Base-by-base conservation (phyloP, 2,113 vertebrate species). In the Pholis gunnellus region DNA sequence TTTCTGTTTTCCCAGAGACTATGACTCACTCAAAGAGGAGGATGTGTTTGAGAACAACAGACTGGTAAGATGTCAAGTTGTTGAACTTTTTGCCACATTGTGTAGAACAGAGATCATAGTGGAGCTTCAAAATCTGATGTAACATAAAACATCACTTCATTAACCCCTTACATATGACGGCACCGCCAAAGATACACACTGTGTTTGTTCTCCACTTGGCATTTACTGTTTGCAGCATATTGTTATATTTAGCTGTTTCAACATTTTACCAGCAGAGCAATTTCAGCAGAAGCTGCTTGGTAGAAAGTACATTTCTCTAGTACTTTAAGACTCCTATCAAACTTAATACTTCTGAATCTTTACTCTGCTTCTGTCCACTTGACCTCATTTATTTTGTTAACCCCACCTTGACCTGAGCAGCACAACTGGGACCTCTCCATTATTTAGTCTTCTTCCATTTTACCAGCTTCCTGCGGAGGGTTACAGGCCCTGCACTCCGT, bases 11-110 rank as follows among this genome's bases (percentile, higher is more conserved):
- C 79, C 42, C 94, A 99, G 98, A 96, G 92, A 99, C 89, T 99
- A 97, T 31, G 87, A 91, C 61, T 94, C 96, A 13, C 97, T 99
- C 82, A 96, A 92, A 77, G 98, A 98, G 91, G 97, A 99, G 92
- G 95, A 99, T 56, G 89, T 99, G 87, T 99, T 97, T 0, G 96
- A 98, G 87, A 99, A 99, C 95, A 99, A 99, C 92, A 93, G 96
- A 14, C 74, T 99, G 97, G 98, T 99, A 94, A 97, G 97, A 72
- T 66, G 72, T 72, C 48, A 72, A 72, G 64, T 90, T 63, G 50
- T 81, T 77, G 7, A 54, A 61, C 25, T 63, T 40, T 75, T 75
- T 68, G 54, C 72, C 20, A 11, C 2, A 22, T 31, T 25, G 44
- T 72, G 54, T 67, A 52, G 38, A 81, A 22, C 20, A 36, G 22